Conservation (phyloP, 2,113 vertebrate genomes). For the Phrynosoma platyrhinos region DNA sequence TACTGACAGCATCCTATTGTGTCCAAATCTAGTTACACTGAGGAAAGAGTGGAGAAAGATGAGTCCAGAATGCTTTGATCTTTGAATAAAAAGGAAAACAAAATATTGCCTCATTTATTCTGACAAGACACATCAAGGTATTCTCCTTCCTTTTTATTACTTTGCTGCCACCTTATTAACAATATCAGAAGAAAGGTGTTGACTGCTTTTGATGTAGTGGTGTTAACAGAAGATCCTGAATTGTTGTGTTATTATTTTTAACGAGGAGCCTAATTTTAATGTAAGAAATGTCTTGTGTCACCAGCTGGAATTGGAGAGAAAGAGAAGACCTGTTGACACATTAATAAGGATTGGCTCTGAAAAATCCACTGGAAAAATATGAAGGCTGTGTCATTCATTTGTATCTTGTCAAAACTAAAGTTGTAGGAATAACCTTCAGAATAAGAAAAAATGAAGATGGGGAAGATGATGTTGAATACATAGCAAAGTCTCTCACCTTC, state of each 20-base stretch:
- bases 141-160: background rate
- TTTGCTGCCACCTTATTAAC: constrained; percentile 26
- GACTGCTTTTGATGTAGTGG: constrained; percentile 9
- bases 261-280: constrained; percentile 42
- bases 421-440: constrained; percentile 23
- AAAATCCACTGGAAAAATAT: constrained; percentile 16
- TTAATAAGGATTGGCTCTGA: constrained; percentile 53
- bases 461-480: background rate
- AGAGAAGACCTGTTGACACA: constrained; percentile 38
- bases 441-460: background rate
- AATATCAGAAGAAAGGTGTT: constrained; percentile 30
- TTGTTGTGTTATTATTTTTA: background rate
- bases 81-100: background rate
- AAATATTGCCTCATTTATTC: background rate
- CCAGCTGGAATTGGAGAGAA: constrained; percentile 54
- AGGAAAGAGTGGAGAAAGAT: background rate
- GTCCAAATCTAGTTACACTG: background rate
- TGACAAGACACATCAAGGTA: background rate
- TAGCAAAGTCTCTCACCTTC: background rate
- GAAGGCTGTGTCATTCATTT: constrained; percentile 36
- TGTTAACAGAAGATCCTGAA: constrained; percentile 19
- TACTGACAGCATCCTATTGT: background rate
- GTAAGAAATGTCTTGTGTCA: constrained; percentile 38
- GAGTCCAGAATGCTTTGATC: background rate
- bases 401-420: constrained; percentile 2